phyloP scores from a whole-genome alignment of 2,888 invertebrate genomes.

The Xestoiulus laeticollis region DNA sequence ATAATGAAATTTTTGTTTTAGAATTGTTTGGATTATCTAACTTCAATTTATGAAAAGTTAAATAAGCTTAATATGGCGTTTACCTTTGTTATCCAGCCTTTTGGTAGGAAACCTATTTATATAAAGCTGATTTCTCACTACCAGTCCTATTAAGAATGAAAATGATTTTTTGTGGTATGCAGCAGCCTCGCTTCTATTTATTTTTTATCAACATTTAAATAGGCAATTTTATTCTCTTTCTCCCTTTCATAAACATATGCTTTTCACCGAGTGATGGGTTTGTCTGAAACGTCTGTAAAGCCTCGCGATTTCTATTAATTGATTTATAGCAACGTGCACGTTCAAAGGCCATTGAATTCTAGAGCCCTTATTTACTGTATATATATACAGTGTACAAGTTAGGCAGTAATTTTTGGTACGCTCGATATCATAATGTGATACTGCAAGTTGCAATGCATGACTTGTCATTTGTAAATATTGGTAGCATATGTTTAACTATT shows the following conservation, averaged over 20 bases:
- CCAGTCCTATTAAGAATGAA: background rate
- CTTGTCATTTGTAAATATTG: conserved; percentile 38
- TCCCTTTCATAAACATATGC: background rate
- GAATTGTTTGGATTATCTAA: no score
- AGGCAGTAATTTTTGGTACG: background rate
- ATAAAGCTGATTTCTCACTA: no score
- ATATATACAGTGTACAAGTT: background rate
- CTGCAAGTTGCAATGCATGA: background rate
- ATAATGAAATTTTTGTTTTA: no score
- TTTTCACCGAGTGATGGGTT: background rate
- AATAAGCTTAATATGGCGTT: no score
- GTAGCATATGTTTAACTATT: background rate
- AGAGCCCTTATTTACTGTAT: background rate
- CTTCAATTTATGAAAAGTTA: no score
- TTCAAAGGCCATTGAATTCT: background rate
- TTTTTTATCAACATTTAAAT: background rate
- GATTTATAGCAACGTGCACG: background rate
- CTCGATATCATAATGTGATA: background rate
- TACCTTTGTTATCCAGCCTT: no score
- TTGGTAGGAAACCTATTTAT: no score
- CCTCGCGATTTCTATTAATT: background rate
- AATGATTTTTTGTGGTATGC: background rate
- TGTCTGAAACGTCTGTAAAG: background rate
- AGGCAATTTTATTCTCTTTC: background rate
- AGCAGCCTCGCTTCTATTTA: background rate